Evolutionary conservation across 1,140 invertebrate genomes (phyloP).

Genomic region (Leptinotarsa defecta): DNA sequence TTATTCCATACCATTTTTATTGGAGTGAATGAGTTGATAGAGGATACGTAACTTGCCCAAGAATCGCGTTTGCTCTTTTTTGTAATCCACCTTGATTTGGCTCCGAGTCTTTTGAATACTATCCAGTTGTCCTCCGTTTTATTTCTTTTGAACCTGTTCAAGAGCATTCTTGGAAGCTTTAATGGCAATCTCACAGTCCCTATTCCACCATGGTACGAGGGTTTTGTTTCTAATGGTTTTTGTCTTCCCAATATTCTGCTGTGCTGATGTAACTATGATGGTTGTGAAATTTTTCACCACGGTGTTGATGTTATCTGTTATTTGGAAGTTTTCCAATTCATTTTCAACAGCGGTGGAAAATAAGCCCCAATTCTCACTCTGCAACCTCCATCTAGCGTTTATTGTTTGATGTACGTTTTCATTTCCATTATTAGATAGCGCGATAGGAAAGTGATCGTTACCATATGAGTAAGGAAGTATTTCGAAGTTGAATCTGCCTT

Average conservation of each 20-base stretch:
- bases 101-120: not conserved
- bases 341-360: not conserved
- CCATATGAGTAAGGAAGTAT: not conserved
- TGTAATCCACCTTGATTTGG: not conserved
- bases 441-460: not conserved
- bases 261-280: not conserved
- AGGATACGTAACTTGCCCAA: not conserved
- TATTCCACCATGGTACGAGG: constrained; percentile 10
- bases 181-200: not conserved
- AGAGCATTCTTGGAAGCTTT: not conserved
- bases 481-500: not conserved
- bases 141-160: not conserved
- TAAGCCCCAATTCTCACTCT: not conserved
- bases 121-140: not conserved
- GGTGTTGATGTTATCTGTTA: not conserved
- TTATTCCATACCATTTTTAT: not conserved
- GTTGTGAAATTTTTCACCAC: not conserved
- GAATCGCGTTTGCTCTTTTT: not conserved
- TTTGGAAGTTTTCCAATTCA: not conserved
- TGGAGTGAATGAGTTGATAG: not conserved
- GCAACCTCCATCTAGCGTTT: not conserved
- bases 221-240: not conserved
- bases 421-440: not conserved
- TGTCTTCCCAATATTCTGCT: not conserved
- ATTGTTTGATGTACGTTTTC: not conserved